Base-by-base conservation (phyloP, 2,113 vertebrate genomes). In the Ptilorrhoa leucosticta region DNA sequence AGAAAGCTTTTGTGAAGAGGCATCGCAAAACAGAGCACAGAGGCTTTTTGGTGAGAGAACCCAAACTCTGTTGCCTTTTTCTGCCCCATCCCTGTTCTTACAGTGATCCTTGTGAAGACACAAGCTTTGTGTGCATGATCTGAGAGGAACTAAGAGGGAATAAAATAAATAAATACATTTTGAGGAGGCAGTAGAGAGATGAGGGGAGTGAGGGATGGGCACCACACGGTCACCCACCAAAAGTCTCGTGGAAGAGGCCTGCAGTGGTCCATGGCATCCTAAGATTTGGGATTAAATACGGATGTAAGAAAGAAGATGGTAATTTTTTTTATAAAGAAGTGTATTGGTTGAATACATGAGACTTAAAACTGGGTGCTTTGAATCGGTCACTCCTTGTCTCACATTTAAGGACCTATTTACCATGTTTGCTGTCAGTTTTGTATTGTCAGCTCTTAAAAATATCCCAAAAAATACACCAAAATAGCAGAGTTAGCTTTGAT, bases 101-200 rank as follows among this genome's bases (percentile, higher is more conserved):
- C 5, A 8, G 50, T 8, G 21, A 27, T 83, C 31, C 15, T 23
- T 1, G 10, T 19, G 45, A 58, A 69, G 23, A 26, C 10, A 11
- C 0, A 8, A 35, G 7, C 13, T 3, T 21, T 73, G 26, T 47
- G 21, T 53, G 14, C 14, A 6, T 24, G 37, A 33, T 26, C 23
- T 69, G 45, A 17, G 35, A 42, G 45, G 45, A 79, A 12, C 15
- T 39, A 14, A 42, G 9, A 10, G 0, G 6, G 33, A 31, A 26
- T 26, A 26, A 21, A 33, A 57, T 21, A 57, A 69, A 58, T 28
- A 11, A n/a, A n/a, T n/a, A n/a, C n/a, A 15, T 22, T 73, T 61
- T 77, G 24, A 42, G 54, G 72, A 26, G 14, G 33, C 13, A 51
- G 20, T 5, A 23, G 37, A 50, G 42, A 66, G 4, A 10, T 6